Evolutionary conservation across 30 jellyfish, hydroid and myxozoan genomes (phyloP).

Genomic region (Cassiopea andromeda): DNA sequence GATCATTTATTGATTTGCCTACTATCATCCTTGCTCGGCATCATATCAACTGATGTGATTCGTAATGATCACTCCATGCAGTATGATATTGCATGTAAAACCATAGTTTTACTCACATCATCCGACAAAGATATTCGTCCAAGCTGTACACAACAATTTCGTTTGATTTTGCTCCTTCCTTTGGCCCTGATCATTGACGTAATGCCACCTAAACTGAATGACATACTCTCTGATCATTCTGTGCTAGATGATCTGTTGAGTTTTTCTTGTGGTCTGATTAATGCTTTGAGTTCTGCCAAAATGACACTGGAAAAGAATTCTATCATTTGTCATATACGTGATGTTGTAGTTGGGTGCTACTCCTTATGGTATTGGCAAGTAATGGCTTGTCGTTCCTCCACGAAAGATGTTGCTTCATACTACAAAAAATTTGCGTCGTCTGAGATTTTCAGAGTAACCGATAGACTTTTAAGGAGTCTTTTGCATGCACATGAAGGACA

Average conservation of each 20-base stretch:
- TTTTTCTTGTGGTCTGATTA: neutral
- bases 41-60: conserved; percentile 40
- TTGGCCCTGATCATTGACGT: conserved; percentile 17
- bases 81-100: conserved; percentile 47
- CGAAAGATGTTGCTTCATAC: conserved; percentile 2
- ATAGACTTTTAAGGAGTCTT: neutral
- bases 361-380: conserved; percentile 39
- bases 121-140: neutral
- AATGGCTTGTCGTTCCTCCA: neutral
- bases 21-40: conserved; percentile 59
- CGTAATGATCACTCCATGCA: conserved; percentile 29
- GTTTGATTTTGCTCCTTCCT: conserved; percentile 19
- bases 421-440: conserved; percentile 37
- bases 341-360: conserved; percentile 27
- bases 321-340: neutral
- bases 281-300: neutral
- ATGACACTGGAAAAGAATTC: neutral
- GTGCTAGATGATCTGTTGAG: conserved; percentile 12
- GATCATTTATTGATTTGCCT: conserved; percentile 47
- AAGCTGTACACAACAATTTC: conserved; percentile 12
- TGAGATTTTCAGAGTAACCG: conserved; percentile 34
- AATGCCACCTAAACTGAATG: neutral
- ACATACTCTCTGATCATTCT: conserved; percentile 3
- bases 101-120: conserved; percentile 6
- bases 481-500: neutral